Base-by-base conservation (phyloP, 2,113 vertebrate genomes). In the Rhodinocichla rosea region DNA sequence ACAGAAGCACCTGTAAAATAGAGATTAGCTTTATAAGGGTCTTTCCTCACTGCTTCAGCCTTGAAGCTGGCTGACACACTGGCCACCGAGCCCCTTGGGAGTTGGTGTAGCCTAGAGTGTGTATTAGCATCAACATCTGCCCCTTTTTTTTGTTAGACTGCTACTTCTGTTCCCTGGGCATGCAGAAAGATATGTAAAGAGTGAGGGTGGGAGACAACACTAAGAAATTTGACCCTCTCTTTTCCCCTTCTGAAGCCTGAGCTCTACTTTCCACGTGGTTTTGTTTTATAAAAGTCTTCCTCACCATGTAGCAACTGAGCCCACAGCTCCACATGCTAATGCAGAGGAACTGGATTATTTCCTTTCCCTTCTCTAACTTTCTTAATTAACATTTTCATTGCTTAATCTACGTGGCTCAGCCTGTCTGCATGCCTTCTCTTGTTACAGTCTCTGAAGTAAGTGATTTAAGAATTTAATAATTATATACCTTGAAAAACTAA, bases 381-480 rank as follows among this genome's bases (percentile, higher is more conserved):
- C 39, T 62, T 88, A 77, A 90, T 88, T 85, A 85, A 45, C 50
- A 35, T 62, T 77, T 86, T 74, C 49, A 26, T 74, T 93, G 63
- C 83, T 74, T 74, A 73, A 90, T 77, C 71, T 80, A 37, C 17
- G 7, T 11, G 33, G 23, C 15, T 92, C 50, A 85, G 47, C 64
- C 30, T 86, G 63, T 50, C 52, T 83, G 52, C 75, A 9, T 93
- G 88, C 55, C 68, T 83, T 86, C 27, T 94, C 90, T 92, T 92
- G 88, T 88, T 90, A 57, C 79, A 80, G 59, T 42, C 55, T 83
- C 86, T 83, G 71, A 95, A 94, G 83, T 68, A 69, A 83, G 50
- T 42, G 42, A 90, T 88, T 73, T 90, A 81, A 63, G 63, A 86
- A 83, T 83, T 88, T 74, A 27, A 16, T 93, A 94, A 88, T 95